phyloP scores from a whole-genome alignment of 2,113 vertebrate species.

The Pipa parva region DNA sequence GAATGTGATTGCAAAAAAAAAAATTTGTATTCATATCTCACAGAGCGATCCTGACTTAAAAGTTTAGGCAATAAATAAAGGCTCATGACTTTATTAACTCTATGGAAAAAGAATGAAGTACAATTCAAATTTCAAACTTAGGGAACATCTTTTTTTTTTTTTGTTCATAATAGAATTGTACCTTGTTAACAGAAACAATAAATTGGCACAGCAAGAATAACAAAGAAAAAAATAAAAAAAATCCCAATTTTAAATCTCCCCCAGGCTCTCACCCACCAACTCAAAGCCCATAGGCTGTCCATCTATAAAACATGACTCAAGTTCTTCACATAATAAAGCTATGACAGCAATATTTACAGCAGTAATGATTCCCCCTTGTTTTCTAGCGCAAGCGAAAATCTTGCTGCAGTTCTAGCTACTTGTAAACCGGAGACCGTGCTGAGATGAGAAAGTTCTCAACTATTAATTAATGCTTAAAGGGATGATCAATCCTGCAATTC shows the following conservation, averaged over 20 bases:
- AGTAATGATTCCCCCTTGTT: too few species aligned
- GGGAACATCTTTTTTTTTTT: too few species aligned
- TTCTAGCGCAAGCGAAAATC: too few species aligned
- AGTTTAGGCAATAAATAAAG: conserved; percentile 19
- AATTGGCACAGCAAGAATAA: neutral
- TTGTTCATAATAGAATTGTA: neutral
- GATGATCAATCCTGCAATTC: too few species aligned
- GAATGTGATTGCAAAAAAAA: conserved; percentile 17
- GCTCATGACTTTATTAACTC: neutral
- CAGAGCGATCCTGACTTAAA: neutral
- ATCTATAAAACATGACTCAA: neutral
- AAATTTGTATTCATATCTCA: conserved; percentile 3
- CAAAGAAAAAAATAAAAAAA: too few species aligned
- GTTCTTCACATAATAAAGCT: neutral
- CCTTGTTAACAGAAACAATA: neutral
- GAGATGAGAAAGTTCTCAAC: too few species aligned
- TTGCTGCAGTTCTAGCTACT: too few species aligned
- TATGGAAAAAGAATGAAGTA: neutral
- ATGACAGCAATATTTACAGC: too few species aligned
- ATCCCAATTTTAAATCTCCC: neutral
- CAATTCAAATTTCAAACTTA: neutral
- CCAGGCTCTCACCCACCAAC: neutral
- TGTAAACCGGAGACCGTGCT: too few species aligned
- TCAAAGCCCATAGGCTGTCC: neutral
- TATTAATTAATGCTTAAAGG: too few species aligned